Evolutionary conservation across 2,113 vertebrate species (phyloP), one percentile per base, ranked within the genome.

Genomic region (Ictalurus punctatus): DNA sequence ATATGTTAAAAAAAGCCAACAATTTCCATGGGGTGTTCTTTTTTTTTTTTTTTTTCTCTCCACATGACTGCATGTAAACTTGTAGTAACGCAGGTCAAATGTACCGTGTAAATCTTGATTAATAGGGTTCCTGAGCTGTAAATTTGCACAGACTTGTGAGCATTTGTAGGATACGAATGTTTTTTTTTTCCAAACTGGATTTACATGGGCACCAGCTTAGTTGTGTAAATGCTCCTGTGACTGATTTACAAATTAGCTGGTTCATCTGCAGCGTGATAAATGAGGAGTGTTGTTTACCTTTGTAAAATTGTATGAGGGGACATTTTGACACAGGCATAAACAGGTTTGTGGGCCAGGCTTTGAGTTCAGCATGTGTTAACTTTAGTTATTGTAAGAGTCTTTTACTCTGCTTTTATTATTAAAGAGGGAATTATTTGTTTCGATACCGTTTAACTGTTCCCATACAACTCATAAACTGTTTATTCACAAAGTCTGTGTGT

Each of bases 351-450:
- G 79, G 3, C 12, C 67, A 52, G 65, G 52, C 65, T 59, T 81
- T 54, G 10, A 56, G 63, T 81, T 65, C 61, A 67, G 61, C 9
- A 48, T 37, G 12, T 83, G 48, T 30, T 56, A 40, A 17, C 52
- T 17, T 83, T 73, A 44, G 27, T 71, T 48, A 48, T 52, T 61
- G 61, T 52, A 27, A 56, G 69, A 30, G 52, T 37, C 4, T 19
- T 37, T 37, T 82, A 16, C 5, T 56, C 48, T 58, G 56, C 74
- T 34, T 79, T 87, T 34, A 81, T 52, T 67, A 54, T 65, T 84
- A 84, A 74, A 63, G 25, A 84, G 27, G 30, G 81, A 54, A 58
- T 84, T 65, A 79, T 88, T 84, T 79, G n/a, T 84, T 37, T 21
- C 6, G 52, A 21, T 73, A 19, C 37, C 61, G 80, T 74, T 83